phyloP scores from a whole-genome alignment of 1,140 invertebrate species.

The Agrypnia vestita region DNA sequence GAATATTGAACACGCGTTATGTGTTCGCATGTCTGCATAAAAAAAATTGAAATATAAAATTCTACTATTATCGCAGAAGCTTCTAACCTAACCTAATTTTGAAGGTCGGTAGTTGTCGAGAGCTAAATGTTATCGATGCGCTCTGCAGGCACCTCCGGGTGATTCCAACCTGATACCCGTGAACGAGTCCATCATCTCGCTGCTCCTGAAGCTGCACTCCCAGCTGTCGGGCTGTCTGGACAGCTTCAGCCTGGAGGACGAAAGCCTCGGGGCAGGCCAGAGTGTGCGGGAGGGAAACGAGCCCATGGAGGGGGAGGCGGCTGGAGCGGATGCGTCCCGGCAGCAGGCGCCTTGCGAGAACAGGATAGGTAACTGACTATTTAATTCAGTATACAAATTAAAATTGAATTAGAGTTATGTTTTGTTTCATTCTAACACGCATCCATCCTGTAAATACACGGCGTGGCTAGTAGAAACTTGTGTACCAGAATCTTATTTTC shows the following conservation, averaged over 20 bases:
- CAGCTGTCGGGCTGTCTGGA: slow-evolving; percentile 89
- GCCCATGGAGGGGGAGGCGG: slow-evolving; percentile 13
- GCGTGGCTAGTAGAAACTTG: no score
- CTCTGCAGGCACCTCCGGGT: slow-evolving; percentile 47
- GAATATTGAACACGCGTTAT: no score
- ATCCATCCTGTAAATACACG: no score
- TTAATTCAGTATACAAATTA: no score
- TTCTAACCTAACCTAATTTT: no score
- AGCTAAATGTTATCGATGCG: no score
- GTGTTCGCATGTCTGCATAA: no score
- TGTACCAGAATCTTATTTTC: background rate
- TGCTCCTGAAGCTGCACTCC: slow-evolving; percentile 94
- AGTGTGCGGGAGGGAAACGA: background rate
- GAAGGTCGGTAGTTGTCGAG: no score
- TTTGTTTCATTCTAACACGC: no score
- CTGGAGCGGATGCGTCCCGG: background rate
- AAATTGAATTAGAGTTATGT: no score
- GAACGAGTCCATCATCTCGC: slow-evolving; percentile 93
- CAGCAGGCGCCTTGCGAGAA: slow-evolving; percentile 40
- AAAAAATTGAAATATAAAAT: no score
- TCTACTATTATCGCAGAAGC: no score
- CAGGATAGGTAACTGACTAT: slow-evolving; percentile 51
- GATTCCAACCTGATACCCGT: slow-evolving; percentile 77
- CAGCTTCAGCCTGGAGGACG: slow-evolving; percentile 77
- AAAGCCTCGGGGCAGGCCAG: slow-evolving; percentile 57